Evolutionary conservation across 2,113 vertebrate species (phyloP).

Genomic region (Calidris pygmaea): DNA sequence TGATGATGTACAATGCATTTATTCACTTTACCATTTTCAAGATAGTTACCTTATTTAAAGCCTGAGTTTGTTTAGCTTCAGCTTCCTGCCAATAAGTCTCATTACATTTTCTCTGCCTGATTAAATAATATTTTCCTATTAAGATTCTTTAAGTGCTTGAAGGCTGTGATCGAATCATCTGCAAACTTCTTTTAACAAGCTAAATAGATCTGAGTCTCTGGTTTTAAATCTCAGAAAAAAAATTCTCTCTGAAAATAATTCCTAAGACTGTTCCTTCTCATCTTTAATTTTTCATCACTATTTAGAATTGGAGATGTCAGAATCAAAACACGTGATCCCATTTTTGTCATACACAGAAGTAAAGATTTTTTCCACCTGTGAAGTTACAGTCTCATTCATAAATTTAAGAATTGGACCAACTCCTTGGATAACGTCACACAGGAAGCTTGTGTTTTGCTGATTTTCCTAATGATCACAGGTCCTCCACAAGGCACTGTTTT

Average conservation of each 20-base stretch:
- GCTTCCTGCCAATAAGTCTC: background rate
- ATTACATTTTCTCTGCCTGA: background rate
- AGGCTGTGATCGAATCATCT: background rate
- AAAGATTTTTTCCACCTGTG: background rate
- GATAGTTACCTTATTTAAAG: background rate
- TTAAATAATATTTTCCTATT: background rate
- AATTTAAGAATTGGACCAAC: background rate
- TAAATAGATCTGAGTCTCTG: background rate
- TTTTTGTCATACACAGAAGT: background rate
- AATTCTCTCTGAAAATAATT: background rate
- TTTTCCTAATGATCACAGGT: background rate
- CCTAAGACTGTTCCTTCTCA: background rate
- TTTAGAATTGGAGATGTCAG: background rate
- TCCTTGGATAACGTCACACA: background rate
- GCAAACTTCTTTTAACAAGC: background rate
- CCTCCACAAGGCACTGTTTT: background rate
- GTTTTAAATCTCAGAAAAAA: background rate
- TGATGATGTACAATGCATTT: background rate
- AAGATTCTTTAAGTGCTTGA: background rate
- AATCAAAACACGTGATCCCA: background rate
- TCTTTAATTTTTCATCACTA: background rate
- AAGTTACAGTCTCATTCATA: background rate
- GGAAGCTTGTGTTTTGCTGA: background rate
- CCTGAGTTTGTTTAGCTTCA: background rate
- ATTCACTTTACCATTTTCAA: background rate